A percentile compares a stretch with the other conserved stretches of the same genome.
These are phyloP conservation scores for Ctena decussata DNA, from an alignment of 2,888 invertebrate genomes.

Conservation along the genomic window DNA sequence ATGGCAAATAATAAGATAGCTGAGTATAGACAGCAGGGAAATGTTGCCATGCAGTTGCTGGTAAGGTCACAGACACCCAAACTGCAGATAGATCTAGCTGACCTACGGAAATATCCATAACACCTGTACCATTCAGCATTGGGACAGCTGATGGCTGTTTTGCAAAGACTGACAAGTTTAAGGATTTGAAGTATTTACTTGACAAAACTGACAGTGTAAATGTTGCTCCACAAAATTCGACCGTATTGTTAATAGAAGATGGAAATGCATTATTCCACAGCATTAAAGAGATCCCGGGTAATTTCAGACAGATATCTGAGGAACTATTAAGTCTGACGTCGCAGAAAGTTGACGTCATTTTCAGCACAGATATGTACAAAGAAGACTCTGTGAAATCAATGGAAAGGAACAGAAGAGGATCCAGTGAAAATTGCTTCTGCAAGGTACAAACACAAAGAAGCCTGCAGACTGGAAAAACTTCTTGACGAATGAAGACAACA, in stretches of 20 bases:
- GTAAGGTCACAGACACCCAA: background rate
- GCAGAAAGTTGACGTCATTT: background rate
- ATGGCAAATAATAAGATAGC: background rate
- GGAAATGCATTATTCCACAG: conserved; percentile 31
- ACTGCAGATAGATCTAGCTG: background rate
- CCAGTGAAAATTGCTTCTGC: conserved; percentile 1
- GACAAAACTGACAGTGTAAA: background rate
- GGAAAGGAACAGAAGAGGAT: conserved; percentile 21
- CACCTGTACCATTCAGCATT: conserved; percentile 49
- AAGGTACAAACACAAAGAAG: conserved; percentile 20
- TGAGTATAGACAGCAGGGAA: conserved; percentile 9
- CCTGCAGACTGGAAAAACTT: conserved; percentile 38
- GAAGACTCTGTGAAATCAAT: conserved; percentile 4
- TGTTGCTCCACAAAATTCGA: background rate
- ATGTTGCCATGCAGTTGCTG: background rate
- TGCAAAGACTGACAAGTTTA: conserved; percentile 37
- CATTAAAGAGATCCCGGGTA: conserved; percentile 15
- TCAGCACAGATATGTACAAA: conserved; percentile 25
- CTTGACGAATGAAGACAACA: conserved; percentile 31
- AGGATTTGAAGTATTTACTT: conserved; percentile 17
- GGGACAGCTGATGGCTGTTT: conserved; percentile 41
- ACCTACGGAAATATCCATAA: conserved; percentile 48
- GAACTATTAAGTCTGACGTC: conserved; percentile 8
- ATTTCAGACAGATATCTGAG: conserved; percentile 13
- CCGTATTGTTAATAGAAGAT: conserved; percentile 5